Conservation (phyloP, 2,113 vertebrate species). For the Lates calcarifer region DNA sequence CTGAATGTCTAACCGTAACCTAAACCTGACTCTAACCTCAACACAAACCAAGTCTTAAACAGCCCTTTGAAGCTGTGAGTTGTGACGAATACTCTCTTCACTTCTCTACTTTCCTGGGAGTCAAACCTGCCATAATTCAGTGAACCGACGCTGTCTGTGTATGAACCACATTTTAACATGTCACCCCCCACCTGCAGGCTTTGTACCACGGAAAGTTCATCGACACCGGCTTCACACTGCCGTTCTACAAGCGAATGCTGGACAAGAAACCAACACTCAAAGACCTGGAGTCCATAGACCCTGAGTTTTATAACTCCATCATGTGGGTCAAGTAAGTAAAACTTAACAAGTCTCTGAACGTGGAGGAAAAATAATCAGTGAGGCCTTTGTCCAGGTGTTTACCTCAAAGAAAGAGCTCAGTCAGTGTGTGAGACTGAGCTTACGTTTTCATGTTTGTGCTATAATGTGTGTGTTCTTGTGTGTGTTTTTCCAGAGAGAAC, state of each 20-base stretch:
- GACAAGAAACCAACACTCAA: conserved; percentile 97
- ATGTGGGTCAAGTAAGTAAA: conserved; percentile 97
- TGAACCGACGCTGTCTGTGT: neutral
- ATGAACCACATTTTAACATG: too few relatives aligned
- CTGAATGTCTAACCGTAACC: neutral
- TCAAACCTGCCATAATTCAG: too few relatives aligned
- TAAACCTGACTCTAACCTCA: neutral
- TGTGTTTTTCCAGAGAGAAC: conserved; percentile 91
- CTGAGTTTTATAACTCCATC: conserved; percentile 98
- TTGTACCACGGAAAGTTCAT: conserved; percentile 99
- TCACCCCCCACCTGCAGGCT: conserved; percentile 90
- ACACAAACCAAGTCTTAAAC: too few relatives aligned
- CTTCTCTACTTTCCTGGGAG: neutral
- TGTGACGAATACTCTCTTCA: neutral
- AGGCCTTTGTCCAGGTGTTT: too few relatives aligned
- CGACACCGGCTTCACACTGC: conserved; percentile 96
- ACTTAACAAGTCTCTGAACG: neutral
- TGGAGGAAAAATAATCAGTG: neutral
- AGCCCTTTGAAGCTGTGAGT: too few relatives aligned
- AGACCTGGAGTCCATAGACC: conserved; percentile 98
- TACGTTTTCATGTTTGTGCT: neutral
- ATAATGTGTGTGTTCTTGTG: neutral
- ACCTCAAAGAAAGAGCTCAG: too few relatives aligned
- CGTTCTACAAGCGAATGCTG: conserved; percentile 99
- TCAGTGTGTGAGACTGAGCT: neutral